A percentile compares a stretch with the other conserved stretches of the same genome.
These are phyloP conservation scores for Tetragonula clypearis DNA, from an alignment of 1,140 invertebrate genomes.

Conservation along the genomic window DNA sequence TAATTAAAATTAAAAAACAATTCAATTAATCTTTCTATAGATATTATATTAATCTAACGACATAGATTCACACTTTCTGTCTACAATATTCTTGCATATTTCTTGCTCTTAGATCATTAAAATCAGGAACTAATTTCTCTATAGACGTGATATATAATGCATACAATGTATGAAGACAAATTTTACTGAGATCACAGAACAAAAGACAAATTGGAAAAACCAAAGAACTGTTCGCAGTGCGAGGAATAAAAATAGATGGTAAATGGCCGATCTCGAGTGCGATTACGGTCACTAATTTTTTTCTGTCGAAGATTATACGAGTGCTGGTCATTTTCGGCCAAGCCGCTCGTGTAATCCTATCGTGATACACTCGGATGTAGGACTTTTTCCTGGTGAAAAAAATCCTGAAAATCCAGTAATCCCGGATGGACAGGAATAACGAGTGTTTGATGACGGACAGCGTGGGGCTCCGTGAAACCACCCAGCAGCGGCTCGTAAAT, in stretches of 20 bases:
- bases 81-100: no score
- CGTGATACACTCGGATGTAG: conserved; percentile 75
- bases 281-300: conserved; percentile 59
- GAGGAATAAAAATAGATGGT: neutral
- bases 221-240: neutral
- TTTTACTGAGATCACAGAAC: neutral
- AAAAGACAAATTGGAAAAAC: neutral
- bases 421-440: conserved; percentile 79
- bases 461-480: conserved; percentile 68
- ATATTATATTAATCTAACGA: no score
- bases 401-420: conserved; percentile 76
- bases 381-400: conserved; percentile 70
- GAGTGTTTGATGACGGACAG: conserved; percentile 79
- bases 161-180: no score
- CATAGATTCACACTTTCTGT: no score
- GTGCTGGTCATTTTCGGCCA: conserved; percentile 72
- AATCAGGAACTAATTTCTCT: no score
- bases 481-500: conserved; percentile 63
- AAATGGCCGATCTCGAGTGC: neutral
- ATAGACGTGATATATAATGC: no score
- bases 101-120: no score
- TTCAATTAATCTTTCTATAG: no score
- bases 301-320: conserved; percentile 72
- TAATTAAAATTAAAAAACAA: neutral
- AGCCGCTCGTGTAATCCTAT: conserved; percentile 74